These are phyloP conservation scores for Papilio xuthus DNA, from an alignment of 1,140 invertebrate species.

Conservation along the genomic window DNA sequence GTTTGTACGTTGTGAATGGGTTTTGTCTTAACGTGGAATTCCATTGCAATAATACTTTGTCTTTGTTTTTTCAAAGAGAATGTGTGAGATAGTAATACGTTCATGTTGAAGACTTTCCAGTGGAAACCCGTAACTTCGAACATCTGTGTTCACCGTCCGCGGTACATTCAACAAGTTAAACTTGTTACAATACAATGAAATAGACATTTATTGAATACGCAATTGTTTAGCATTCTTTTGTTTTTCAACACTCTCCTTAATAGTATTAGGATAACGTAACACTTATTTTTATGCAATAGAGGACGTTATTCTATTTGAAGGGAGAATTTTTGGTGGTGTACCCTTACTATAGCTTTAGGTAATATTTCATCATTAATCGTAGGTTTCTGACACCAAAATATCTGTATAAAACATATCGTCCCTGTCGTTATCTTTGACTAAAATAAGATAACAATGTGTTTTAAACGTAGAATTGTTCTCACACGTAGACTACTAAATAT, in stretches of 20 bases:
- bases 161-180: conserved; percentile 28
- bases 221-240: neutral
- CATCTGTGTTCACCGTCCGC: neutral
- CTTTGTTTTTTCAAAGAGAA: too few relatives aligned
- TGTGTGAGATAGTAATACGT: too few relatives aligned
- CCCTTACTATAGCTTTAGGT: neutral
- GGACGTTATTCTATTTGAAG: neutral
- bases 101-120: too few relatives aligned
- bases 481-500: too few relatives aligned
- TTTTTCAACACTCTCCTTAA: neutral
- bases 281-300: neutral
- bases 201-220: conserved; percentile 6
- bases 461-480: too few relatives aligned
- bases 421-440: too few relatives aligned
- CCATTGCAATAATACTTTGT: too few relatives aligned
- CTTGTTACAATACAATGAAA: neutral
- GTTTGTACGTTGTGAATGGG: neutral
- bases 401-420: too few relatives aligned
- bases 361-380: too few relatives aligned
- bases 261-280: neutral
- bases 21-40: conserved; percentile 16
- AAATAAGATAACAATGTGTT: too few relatives aligned
- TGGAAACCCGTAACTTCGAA: neutral
- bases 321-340: neutral
- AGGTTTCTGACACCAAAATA: too few relatives aligned